phyloP scores from a whole-genome alignment of 2,113 vertebrate genomes.

The Platichthys flesus region DNA sequence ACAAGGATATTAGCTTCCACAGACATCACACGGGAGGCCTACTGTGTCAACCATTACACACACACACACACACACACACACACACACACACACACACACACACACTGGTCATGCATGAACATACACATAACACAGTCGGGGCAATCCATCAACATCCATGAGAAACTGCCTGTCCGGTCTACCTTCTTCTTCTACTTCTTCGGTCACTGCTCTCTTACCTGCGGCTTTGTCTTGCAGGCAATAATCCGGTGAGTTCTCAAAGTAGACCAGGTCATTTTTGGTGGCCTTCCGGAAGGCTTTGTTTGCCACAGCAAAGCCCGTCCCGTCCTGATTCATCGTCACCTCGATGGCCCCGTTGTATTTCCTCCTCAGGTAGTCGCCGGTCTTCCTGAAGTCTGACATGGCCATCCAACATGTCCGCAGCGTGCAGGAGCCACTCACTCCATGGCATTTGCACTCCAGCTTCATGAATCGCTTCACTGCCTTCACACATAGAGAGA shows the following conservation, averaged over 20 bases:
- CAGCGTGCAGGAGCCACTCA: conserved; percentile 96
- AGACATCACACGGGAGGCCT: conserved; percentile 71
- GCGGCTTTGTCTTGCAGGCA: conserved; percentile 96
- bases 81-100: conserved; percentile 52
- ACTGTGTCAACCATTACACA: conserved; percentile 53
- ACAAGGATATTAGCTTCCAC: conserved; percentile 75
- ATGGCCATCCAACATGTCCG: conserved; percentile 98
- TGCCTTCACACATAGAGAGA: conserved; percentile 81
- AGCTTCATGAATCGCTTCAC: conserved; percentile 97
- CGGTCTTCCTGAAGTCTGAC: conserved; percentile 95
- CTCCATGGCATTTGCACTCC: conserved; percentile 97
- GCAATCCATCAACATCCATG: conserved; percentile 73
- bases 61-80: conserved; percentile 60
- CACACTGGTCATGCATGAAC: conserved; percentile 71
- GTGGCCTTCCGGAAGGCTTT: conserved; percentile 95
- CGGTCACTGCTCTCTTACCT: conserved; percentile 81
- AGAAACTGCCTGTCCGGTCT: conserved; percentile 41
- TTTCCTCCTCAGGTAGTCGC: conserved; percentile 93
- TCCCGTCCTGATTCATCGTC: conserved; percentile 96
- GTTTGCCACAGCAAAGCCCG: conserved; percentile 93
- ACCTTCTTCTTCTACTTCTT: neutral
- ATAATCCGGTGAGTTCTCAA: conserved; percentile 98
- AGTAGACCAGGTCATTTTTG: conserved; percentile 97
- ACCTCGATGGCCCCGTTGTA: conserved; percentile 98
- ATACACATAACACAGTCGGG: conserved; percentile 69